A percentile compares a stretch with the other conserved stretches of the same genome.
Conservation (phyloP, 1,140 invertebrate species). For the Diorhabda elongata region DNA sequence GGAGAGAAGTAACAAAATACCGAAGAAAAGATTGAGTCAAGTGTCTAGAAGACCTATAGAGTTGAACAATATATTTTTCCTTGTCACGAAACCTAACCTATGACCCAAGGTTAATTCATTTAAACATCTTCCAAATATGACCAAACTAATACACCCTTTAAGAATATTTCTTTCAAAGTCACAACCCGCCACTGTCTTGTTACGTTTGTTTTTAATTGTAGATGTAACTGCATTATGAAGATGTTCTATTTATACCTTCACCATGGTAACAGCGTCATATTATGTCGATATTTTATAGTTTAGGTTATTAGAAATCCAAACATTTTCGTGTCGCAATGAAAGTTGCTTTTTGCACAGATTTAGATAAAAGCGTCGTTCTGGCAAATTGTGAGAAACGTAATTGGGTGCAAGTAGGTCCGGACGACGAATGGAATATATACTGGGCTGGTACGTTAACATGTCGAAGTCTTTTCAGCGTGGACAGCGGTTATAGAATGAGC, state of each 20-base stretch:
- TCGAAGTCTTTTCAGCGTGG: conserved; percentile 85
- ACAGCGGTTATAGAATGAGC: conserved; percentile 85
- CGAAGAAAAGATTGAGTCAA: no score
- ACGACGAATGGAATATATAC: conserved; percentile 97
- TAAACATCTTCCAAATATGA: no score
- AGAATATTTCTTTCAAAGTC: no score
- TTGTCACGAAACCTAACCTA: no score
- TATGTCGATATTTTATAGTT: conserved; percentile 1
- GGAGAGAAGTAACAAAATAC: no score
- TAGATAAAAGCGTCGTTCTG: conserved; percentile 92
- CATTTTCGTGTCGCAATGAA: conserved; percentile 47
- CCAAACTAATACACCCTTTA: no score
- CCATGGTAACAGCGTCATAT: neutral
- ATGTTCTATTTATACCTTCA: neutral
- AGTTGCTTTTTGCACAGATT: conserved; percentile 83
- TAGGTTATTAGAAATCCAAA: neutral
- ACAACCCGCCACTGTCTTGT: no score
- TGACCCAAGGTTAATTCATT: no score
- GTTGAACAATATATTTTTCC: no score
- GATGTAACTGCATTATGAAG: no score
- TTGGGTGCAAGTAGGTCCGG: conserved; percentile 84
- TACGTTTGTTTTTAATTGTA: no score
- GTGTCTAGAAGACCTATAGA: no score
- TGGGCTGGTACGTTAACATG: conserved; percentile 91
- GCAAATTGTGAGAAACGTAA: conserved; percentile 92